These are phyloP conservation scores for Julus scandinavius DNA, from an alignment of 2,888 invertebrate genomes.

Conservation along the genomic window DNA sequence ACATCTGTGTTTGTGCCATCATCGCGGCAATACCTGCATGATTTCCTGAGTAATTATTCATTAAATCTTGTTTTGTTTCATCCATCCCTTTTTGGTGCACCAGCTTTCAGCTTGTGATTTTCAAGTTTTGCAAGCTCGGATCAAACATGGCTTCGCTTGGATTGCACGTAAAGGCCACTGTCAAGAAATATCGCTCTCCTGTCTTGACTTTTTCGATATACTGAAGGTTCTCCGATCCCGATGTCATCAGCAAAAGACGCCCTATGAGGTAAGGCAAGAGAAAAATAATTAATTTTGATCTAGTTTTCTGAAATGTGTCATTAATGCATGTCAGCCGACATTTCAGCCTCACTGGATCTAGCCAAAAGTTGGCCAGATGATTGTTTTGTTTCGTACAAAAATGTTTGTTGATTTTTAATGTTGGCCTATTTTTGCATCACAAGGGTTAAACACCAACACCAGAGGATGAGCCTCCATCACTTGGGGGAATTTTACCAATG, in stretches of 20 bases:
- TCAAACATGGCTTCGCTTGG: background rate
- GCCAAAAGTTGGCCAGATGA: too few species aligned
- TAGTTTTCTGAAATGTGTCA: too few species aligned
- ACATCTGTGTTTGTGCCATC: background rate
- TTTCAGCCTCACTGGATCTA: too few species aligned
- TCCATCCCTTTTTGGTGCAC: too few species aligned
- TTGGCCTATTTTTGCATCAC: too few species aligned
- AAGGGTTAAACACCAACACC: too few species aligned
- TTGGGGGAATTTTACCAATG: too few species aligned
- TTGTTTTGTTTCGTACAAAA: too few species aligned
- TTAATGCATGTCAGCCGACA: too few species aligned
- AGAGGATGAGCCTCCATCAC: too few species aligned
- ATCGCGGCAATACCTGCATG: background rate
- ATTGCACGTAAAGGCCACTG: slow-evolving; percentile 88
- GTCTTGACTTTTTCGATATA: slow-evolving; percentile 81
- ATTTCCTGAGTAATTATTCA: background rate
- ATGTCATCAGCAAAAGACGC: slow-evolving; percentile 85
- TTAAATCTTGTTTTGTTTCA: background rate
- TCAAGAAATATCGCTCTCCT: slow-evolving; percentile 83
- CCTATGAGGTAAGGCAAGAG: slow-evolving; percentile 65
- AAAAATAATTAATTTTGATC: background rate
- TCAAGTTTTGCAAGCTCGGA: background rate
- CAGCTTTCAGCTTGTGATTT: background rate
- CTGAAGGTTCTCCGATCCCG: slow-evolving; percentile 86
- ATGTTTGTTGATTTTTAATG: too few species aligned